Base-by-base conservation (phyloP, 1,140 invertebrate genomes). In the Sinella curviseta region DNA sequence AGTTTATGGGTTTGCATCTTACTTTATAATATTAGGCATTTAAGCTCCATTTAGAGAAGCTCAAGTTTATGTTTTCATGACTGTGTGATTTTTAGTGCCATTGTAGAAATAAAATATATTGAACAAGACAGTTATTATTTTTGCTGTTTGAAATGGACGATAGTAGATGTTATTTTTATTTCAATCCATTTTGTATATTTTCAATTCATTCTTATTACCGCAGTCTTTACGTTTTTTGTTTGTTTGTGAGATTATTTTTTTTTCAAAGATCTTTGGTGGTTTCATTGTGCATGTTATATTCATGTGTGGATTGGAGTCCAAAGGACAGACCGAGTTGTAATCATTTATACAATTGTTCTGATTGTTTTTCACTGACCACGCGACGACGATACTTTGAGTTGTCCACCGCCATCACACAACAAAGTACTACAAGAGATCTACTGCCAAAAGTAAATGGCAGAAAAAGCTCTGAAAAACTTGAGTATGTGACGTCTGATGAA, bases 361-460 rank as follows among this genome's bases (percentile, higher is more conserved):
- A 70, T 70, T 70, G 65, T 70, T 70, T 70, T 70, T 70, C 26
- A 33, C 26, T 70, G 65, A 33, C 65, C 28, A 31, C 26, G 26
- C 14, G 24, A 65, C 8, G 16, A 16, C 57, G 26, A 24, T 70
- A 70, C 26, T 65, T 65, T 65, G 12, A 3, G 31, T 31, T 12
- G 8, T 48, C 20, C 39, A 48, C 39, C 8, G 8, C 39, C 39
- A 12, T 48, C 39, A 12, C 8, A 8, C 8, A 20, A 48, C 39
- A 48, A 70, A 70, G 65, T 70, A 8, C 65, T 70, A 70, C 65
- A 70, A 70, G 31, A 70, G 65, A 33, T 20, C 39, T 48, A 48
- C 39, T 48, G 20, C 39, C 39, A 48, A 20, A 12, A 48, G 39
- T n/a, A n/a, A n/a, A n/a, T n/a, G n/a, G n/a, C n/a, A n/a, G 39